phyloP scores from a whole-genome alignment of 1,140 invertebrate species.

The Bombus cullumanus region DNA sequence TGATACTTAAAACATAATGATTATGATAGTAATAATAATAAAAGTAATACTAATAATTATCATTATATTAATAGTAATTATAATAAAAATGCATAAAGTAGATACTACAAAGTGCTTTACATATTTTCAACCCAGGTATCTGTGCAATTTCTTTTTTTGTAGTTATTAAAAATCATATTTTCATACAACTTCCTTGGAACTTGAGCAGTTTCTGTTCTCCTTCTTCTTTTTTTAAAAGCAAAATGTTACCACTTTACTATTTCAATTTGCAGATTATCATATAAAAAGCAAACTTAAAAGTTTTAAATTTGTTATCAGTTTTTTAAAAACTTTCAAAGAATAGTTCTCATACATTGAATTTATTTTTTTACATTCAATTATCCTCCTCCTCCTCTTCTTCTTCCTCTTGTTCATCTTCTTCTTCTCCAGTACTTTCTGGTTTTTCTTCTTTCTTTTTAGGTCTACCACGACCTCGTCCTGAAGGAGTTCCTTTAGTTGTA shows the following conservation, averaged over 20 bases:
- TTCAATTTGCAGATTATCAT: conserved; percentile 37
- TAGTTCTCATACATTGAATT: conserved; percentile 54
- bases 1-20: conserved; percentile 31
- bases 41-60: neutral
- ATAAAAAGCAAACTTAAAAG: conserved; percentile 53
- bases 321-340: conserved; percentile 61
- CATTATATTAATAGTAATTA: neutral
- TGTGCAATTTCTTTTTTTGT: conserved; percentile 23
- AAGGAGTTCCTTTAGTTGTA: conserved; percentile 72
- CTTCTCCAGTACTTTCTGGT: conserved; percentile 81
- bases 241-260: conserved; percentile 20
- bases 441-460: conserved; percentile 82
- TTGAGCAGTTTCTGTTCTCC: conserved; percentile 2
- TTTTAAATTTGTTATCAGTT: conserved; percentile 43
- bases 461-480: conserved; percentile 80
- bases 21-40: conserved; percentile 5
- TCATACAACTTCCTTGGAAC: conserved; percentile 22
- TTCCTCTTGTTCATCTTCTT: conserved; percentile 82
- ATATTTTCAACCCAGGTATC: conserved; percentile 49
- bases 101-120: conserved; percentile 38
- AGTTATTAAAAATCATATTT: conserved; percentile 31
- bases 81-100: conserved; percentile 23
- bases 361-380: conserved; percentile 70
- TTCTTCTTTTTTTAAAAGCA: conserved; percentile 14
- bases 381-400: conserved; percentile 81